phyloP scores from a whole-genome alignment of 2,113 vertebrate species.

The Herpailurus yagouaroundi region DNA sequence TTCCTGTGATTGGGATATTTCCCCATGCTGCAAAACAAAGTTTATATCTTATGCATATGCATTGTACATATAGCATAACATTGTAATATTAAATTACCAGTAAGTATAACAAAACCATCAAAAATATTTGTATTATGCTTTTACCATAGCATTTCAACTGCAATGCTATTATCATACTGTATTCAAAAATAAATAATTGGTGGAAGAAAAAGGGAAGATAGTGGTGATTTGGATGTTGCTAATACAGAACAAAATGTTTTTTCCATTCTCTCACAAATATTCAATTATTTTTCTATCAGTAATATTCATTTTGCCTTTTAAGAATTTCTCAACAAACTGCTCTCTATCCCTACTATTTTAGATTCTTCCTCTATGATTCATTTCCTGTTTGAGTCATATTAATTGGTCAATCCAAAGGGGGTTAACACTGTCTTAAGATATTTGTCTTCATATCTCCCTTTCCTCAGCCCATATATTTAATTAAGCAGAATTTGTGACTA shows the following conservation, averaged over 20 bases:
- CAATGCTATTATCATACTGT: neutral
- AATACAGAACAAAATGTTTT: constrained; percentile 1
- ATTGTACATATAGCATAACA: constrained; percentile 27
- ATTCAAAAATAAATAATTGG: neutral
- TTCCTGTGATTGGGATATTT: neutral
- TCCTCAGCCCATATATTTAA: neutral
- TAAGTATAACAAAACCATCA: constrained; percentile 8
- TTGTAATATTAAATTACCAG: constrained; percentile 56
- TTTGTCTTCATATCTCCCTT: neutral
- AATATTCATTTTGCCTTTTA: neutral
- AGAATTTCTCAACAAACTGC: neutral
- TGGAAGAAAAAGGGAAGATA: neutral
- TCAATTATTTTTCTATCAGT: neutral
- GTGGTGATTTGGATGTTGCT: neutral
- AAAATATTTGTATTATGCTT: neutral
- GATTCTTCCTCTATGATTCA: neutral
- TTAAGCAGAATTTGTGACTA: neutral
- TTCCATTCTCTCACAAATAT: neutral
- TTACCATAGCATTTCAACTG: neutral
- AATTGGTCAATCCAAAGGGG: neutral
- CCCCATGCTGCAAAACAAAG: constrained; percentile 34
- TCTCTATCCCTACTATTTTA: neutral
- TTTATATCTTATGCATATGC: constrained; percentile 6
- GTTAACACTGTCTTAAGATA: neutral
- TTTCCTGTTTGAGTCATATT: neutral